Conservation (phyloP, 2,113 vertebrate species). For the Cercocebus atys region DNA sequence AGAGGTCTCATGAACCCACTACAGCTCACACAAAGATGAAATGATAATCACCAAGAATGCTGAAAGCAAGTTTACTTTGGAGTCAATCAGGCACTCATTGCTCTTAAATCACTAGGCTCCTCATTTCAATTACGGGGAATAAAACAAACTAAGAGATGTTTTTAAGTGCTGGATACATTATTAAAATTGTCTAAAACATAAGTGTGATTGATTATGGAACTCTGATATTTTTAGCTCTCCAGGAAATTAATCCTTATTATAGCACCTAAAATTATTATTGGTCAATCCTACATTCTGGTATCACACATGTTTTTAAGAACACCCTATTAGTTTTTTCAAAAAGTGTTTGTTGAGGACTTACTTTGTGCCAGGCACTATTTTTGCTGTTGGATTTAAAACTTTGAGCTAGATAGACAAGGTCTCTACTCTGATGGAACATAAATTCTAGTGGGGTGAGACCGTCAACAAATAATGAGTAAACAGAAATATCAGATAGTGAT, state of each 20-base stretch:
- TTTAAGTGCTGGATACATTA: background rate
- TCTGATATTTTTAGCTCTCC: background rate
- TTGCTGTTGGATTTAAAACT: background rate
- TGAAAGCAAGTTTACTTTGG: background rate
- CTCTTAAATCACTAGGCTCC: background rate
- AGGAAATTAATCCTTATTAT: background rate
- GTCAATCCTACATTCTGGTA: background rate
- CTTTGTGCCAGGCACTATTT: background rate
- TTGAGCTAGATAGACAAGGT: background rate
- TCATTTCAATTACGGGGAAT: background rate
- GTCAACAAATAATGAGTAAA: background rate
- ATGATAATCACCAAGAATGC: background rate
- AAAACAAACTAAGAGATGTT: background rate
- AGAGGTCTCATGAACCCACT: background rate
- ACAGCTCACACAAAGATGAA: background rate
- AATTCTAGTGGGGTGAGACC: background rate
- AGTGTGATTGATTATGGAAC: background rate
- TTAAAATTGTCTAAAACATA: background rate
- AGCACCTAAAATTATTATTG: background rate
- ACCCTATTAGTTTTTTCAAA: background rate
- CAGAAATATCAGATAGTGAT: background rate
- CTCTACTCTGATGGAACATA: background rate
- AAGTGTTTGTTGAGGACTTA: background rate
- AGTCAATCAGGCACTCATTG: background rate
- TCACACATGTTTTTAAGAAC: background rate